A percentile compares a stretch with the other conserved stretches of the same genome.
These are phyloP conservation scores for Saimiri boliviensis DNA, from an alignment of 2,113 vertebrate genomes.

Conservation along the genomic window DNA sequence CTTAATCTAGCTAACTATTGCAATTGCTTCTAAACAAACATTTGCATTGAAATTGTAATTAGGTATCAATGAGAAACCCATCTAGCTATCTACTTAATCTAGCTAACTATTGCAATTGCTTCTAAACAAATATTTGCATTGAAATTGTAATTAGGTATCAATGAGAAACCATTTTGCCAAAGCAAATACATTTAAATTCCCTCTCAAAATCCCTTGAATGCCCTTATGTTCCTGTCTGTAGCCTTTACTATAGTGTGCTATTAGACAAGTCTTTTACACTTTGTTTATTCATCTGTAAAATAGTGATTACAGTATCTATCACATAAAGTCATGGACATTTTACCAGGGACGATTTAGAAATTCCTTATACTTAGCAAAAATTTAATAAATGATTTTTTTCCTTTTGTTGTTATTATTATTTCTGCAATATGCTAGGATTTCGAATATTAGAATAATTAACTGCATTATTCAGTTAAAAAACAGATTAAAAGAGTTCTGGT, in stretches of 20 bases:
- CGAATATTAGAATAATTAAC: neutral
- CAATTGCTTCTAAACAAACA: neutral
- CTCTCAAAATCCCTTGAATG: neutral
- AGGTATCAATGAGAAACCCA: neutral
- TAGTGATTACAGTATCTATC: neutral
- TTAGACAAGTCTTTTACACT: neutral
- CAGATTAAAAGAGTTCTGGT: neutral
- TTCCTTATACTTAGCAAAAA: neutral
- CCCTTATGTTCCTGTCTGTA: neutral
- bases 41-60: neutral
- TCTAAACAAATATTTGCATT: neutral
- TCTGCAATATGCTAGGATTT: neutral
- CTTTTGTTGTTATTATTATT: constrained; percentile 3
- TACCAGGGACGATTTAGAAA: neutral
- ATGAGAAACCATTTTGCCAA: neutral
- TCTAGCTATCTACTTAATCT: no score
- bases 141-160: neutral
- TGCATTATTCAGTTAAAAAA: neutral
- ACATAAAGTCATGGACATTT: neutral
- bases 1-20: neutral
- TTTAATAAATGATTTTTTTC: neutral
- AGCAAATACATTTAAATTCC: neutral
- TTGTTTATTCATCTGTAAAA: neutral
- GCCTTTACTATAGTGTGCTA: neutral
- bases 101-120: neutral